Conservation (phyloP, 1,140 invertebrate genomes). For the Cryptotermes secundus region DNA sequence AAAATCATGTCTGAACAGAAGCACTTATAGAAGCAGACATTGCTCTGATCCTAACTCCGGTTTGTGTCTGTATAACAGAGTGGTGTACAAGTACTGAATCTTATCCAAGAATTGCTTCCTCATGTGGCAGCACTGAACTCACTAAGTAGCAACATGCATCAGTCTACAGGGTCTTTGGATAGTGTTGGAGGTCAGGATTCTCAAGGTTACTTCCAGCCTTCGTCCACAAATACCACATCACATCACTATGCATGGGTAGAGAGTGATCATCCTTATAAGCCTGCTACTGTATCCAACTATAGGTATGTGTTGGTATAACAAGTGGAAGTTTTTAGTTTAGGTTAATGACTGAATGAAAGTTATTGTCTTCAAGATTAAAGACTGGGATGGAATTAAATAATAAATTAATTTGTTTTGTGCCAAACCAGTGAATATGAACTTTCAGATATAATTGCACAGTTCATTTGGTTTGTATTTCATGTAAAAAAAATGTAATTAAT, state of each 20-base stretch:
- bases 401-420: too few relatives aligned
- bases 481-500: too few relatives aligned
- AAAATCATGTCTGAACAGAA: too few relatives aligned
- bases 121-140: slow-evolving; percentile 85
- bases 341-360: too few relatives aligned
- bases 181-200: slow-evolving; percentile 30
- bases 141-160: slow-evolving; percentile 45
- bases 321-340: too few relatives aligned
- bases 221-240: slow-evolving; percentile 62
- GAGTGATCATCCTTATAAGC: slow-evolving; percentile 96
- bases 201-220: slow-evolving; percentile 23
- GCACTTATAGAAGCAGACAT: too few relatives aligned
- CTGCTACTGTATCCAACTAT: slow-evolving; percentile 83
- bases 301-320: slow-evolving; percentile 52
- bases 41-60: neutral
- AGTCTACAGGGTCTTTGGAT: slow-evolving; percentile 33
- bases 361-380: too few relatives aligned
- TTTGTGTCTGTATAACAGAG: slow-evolving; percentile 58
- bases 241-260: slow-evolving; percentile 90
- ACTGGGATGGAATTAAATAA: too few relatives aligned
- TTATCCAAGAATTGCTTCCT: slow-evolving; percentile 89
- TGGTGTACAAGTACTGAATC: slow-evolving; percentile 84
- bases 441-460: too few relatives aligned
- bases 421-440: too few relatives aligned
- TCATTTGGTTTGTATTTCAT: too few relatives aligned